Percentiles rank a stretch among this genome's conserved stretches.
These are phyloP conservation scores for Pocillopora grandis DNA, from an alignment of 92 coral and sea anemone species.

Conservation along the genomic window DNA sequence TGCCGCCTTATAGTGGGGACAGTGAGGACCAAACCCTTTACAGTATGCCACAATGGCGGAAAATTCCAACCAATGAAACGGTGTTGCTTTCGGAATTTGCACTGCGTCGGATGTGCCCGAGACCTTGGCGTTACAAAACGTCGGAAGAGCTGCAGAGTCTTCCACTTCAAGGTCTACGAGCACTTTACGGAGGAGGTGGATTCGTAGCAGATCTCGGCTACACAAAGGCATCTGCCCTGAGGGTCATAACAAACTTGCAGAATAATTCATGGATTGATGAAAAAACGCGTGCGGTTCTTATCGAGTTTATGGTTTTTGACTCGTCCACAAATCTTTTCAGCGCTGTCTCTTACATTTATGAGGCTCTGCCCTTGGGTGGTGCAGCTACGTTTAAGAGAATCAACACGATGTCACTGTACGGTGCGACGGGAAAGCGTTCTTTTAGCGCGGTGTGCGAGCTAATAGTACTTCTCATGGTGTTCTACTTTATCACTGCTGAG, in stretches of 20 bases:
- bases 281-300: conserved; percentile 87
- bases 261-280: conserved; percentile 84
- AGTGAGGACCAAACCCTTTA: conserved; percentile 64
- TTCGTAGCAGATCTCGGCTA: conserved; percentile 95
- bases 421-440: conserved; percentile 75
- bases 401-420: conserved; percentile 84
- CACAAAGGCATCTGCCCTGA: conserved; percentile 73
- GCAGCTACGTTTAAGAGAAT: conserved; percentile 67
- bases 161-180: conserved; percentile 42
- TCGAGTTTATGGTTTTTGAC: conserved; percentile 84
- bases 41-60: conserved; percentile 74
- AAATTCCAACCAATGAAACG: conserved; percentile 61
- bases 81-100: conserved; percentile 62
- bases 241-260: conserved; percentile 71
- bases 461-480: conserved; percentile 65
- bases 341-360: conserved; percentile 79
- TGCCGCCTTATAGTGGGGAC: conserved; percentile 65
- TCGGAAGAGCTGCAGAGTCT: conserved; percentile 61
- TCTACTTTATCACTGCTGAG: conserved; percentile 78
- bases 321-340: conserved; percentile 89
- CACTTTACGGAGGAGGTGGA: conserved; percentile 82
- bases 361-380: conserved; percentile 79
- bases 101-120: conserved; percentile 75
- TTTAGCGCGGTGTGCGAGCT: conserved; percentile 84
- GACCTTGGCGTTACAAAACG: conserved; percentile 80